Evolutionary conservation across 1,140 invertebrate genomes (phyloP).

Genomic region (Aradophagus sp.): DNA sequence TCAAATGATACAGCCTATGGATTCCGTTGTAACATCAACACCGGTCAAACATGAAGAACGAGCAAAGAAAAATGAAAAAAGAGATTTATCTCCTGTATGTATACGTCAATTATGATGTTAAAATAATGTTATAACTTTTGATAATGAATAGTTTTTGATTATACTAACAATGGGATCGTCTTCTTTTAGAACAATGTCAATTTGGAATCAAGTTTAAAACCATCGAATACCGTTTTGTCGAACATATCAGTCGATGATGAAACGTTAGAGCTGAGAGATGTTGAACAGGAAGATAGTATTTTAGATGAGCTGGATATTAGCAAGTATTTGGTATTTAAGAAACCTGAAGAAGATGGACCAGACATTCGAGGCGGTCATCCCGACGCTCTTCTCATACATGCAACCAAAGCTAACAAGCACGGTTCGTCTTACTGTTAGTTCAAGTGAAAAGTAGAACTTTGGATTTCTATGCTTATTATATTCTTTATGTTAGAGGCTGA

Average conservation of each 20-base stretch:
- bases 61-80: constrained; percentile 57
- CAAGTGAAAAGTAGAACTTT: constrained; percentile 33
- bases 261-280: constrained; percentile 68
- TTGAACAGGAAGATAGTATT: constrained; percentile 73
- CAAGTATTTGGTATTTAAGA: constrained; percentile 85
- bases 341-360: constrained; percentile 86
- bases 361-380: constrained; percentile 92
- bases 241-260: constrained; percentile 69
- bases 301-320: constrained; percentile 88
- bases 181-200: constrained; percentile 66
- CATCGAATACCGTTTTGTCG: constrained; percentile 68
- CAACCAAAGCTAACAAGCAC: constrained; percentile 93
- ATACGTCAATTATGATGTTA: too few relatives aligned
- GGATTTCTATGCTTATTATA: constrained; percentile 36
- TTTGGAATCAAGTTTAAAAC: constrained; percentile 64
- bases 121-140: too few relatives aligned
- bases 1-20: constrained; percentile 66
- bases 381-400: constrained; percentile 94
- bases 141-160: too few relatives aligned
- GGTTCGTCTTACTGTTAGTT: constrained; percentile 73
- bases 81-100: constrained; percentile 58
- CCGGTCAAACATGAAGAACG: constrained; percentile 65
- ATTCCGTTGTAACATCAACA: constrained; percentile 66
- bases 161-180: too few relatives aligned
- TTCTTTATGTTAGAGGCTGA: constrained; percentile 31